Percentiles rank a stretch among this genome's conserved stretches.
phyloP scores from a whole-genome alignment of 1,140 invertebrate genomes.

The Atta colombica region DNA sequence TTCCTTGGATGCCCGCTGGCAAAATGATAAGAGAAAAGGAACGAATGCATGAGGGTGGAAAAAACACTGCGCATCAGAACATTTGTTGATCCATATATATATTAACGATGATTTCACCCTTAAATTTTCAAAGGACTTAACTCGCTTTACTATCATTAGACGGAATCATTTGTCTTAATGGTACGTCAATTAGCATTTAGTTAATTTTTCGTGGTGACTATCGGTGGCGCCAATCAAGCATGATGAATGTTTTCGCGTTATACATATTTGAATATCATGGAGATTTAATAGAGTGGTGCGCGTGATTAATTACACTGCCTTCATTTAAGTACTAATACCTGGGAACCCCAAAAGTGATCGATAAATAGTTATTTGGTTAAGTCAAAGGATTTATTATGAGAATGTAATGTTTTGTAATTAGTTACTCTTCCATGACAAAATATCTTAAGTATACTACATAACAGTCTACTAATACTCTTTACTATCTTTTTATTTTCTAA shows the following conservation, averaged over 20 bases:
- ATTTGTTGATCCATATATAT: not conserved
- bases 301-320: slow-evolving; percentile 47
- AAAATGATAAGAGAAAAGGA: slow-evolving; percentile 40
- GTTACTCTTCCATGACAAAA: not conserved
- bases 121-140: not conserved
- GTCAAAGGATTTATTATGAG: not conserved
- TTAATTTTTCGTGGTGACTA: slow-evolving; percentile 17
- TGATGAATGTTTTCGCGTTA: slow-evolving; percentile 31
- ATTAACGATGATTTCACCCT: not conserved
- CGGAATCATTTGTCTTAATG: slow-evolving; percentile 35
- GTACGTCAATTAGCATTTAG: not conserved
- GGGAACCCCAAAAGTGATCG: slow-evolving; percentile 22
- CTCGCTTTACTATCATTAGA: not conserved
- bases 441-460: not conserved
- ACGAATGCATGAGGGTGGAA: not conserved
- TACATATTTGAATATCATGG: not conserved
- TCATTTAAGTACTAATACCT: slow-evolving; percentile 25
- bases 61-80: slow-evolving; percentile 1
- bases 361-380: slow-evolving; percentile 10
- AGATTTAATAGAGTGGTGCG: slow-evolving; percentile 33
- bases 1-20: slow-evolving; percentile 8
- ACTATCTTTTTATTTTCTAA: not conserved
- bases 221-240: not conserved
- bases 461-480: not conserved
- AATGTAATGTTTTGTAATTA: slow-evolving; percentile 24